phyloP scores from a whole-genome alignment of 2,113 vertebrate species.

The Dissostichus mawsoni region DNA sequence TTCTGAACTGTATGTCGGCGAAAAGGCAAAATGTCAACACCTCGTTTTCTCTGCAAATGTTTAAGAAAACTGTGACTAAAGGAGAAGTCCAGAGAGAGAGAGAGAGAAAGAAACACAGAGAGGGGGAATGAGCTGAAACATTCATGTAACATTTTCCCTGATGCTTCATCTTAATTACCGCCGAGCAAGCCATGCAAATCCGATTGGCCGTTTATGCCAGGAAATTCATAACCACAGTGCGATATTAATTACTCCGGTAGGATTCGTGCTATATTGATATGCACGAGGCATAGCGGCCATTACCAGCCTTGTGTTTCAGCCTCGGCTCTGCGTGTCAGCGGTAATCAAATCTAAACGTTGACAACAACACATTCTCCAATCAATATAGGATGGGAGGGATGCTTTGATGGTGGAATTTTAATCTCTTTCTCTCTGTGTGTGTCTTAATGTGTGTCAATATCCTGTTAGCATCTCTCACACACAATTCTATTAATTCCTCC shows the following conservation, averaged over 20 bases:
- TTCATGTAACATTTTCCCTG: slow-evolving; percentile 53
- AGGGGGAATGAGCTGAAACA: slow-evolving; percentile 60
- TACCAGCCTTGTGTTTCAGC: slow-evolving; percentile 82
- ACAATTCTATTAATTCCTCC: slow-evolving; percentile 60
- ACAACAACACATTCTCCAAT: slow-evolving; percentile 83
- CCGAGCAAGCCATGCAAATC: slow-evolving; percentile 78
- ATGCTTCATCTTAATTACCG: slow-evolving; percentile 76
- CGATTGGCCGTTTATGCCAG: slow-evolving; percentile 80
- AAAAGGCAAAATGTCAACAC: slow-evolving; percentile 66
- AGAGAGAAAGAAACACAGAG: slow-evolving; percentile 28
- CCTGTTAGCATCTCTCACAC: slow-evolving; percentile 65
- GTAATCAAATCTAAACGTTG: slow-evolving; percentile 87
- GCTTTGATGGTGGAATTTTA: slow-evolving; percentile 79
- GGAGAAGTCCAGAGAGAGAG: slow-evolving; percentile 32
- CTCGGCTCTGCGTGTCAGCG: slow-evolving; percentile 80
- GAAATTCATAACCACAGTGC: slow-evolving; percentile 82
- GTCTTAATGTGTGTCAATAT: slow-evolving; percentile 69
- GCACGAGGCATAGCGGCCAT: slow-evolving; percentile 71
- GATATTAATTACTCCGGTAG: slow-evolving; percentile 82
- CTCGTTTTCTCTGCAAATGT: slow-evolving; percentile 50
- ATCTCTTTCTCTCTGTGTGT: slow-evolving; percentile 69
- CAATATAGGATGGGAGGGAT: slow-evolving; percentile 78
- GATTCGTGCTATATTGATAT: slow-evolving; percentile 82
- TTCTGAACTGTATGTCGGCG: slow-evolving; percentile 26
- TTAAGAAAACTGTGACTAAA: slow-evolving; percentile 60